Percentiles rank a stretch among this genome's conserved stretches.
These are phyloP conservation scores for Scrobipalpa costella DNA, from an alignment of 2,888 invertebrate genomes.

Conservation along the genomic window DNA sequence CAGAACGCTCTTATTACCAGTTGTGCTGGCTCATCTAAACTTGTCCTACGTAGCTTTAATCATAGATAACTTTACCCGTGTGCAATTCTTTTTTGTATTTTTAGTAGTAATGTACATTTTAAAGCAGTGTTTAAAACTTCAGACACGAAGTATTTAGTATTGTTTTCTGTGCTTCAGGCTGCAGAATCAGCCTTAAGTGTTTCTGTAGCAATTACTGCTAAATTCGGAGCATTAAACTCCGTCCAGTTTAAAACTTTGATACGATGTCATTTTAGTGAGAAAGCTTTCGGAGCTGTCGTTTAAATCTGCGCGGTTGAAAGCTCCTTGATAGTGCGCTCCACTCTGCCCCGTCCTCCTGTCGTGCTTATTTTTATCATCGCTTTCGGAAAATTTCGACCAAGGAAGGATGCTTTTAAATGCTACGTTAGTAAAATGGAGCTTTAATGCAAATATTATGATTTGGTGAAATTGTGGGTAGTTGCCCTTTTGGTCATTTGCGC, in stretches of 20 bases:
- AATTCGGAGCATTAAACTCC: slow-evolving; percentile 18
- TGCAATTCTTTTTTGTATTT: too few species aligned
- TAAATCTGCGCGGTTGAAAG: slow-evolving; percentile 16
- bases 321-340: slow-evolving; percentile 8
- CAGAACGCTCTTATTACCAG: slow-evolving; percentile 1
- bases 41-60: background rate
- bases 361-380: background rate
- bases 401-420: background rate
- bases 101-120: too few species aligned
- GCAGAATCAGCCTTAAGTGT: slow-evolving; percentile 7
- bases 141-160: background rate
- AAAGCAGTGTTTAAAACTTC: too few species aligned
- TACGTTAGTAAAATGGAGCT: background rate
- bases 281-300: slow-evolving; percentile 16
- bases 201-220: slow-evolving; percentile 11
- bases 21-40: background rate
- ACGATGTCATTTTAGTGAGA: slow-evolving; percentile 19
- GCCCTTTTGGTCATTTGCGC: background rate
- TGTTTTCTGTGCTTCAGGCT: background rate
- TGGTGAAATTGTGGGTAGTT: background rate
- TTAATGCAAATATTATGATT: background rate
- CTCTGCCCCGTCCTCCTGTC: background rate
- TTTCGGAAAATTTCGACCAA: background rate
- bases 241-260: slow-evolving; percentile 23
- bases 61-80: too few species aligned